These are phyloP conservation scores for Hyperopisus bebe DNA, from an alignment of 2,113 vertebrate genomes.

Conservation along the genomic window DNA sequence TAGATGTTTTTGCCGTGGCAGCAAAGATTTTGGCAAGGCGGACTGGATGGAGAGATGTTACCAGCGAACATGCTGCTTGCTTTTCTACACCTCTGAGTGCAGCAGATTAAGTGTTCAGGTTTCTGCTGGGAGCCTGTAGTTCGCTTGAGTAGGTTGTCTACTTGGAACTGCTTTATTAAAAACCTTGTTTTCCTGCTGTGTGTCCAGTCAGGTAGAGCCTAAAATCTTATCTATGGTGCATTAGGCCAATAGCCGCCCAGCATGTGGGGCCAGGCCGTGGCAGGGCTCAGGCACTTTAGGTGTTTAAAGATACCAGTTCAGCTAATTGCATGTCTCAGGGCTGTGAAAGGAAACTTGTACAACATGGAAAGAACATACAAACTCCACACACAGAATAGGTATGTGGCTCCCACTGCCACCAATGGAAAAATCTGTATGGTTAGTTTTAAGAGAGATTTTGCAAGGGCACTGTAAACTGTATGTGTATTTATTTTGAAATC, in stretches of 20 bases:
- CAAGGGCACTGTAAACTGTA: not conserved
- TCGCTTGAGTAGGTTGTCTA: not conserved
- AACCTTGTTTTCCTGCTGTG: not conserved
- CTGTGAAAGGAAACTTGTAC: not conserved
- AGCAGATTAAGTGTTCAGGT: not conserved
- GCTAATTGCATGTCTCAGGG: not conserved
- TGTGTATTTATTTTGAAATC: not conserved
- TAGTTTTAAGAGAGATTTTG: not conserved
- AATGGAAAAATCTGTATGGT: not conserved
- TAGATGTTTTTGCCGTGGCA: not conserved
- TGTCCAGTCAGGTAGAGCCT: not conserved
- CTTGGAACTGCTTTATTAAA: not conserved
- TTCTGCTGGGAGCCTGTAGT: not conserved
- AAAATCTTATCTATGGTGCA: not conserved
- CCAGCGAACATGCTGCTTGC: not conserved
- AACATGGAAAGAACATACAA: not conserved
- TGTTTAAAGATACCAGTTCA: not conserved
- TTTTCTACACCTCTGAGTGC: not conserved
- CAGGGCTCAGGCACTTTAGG: not conserved
- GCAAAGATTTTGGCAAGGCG: not conserved
- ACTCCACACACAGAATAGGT: not conserved
- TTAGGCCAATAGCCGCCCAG: not conserved
- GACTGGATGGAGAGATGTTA: not conserved
- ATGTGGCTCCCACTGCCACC: not conserved
- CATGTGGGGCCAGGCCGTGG: not conserved